Conservation (phyloP, 2,888 invertebrate species). For the Thecocarcelia acutangulata region DNA sequence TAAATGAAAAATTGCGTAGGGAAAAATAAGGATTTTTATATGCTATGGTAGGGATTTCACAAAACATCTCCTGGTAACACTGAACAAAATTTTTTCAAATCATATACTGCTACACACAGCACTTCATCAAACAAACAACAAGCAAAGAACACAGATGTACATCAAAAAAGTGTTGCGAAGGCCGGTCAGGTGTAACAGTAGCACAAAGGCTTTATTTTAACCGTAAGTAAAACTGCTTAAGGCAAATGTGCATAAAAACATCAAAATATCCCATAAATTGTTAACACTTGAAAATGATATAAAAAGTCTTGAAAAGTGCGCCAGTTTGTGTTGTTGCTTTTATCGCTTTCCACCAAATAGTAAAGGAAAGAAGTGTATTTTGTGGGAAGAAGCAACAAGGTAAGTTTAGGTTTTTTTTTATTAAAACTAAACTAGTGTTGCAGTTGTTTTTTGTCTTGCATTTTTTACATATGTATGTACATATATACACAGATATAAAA, state of each 20-base stretch:
- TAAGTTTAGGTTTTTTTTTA: conserved; percentile 25
- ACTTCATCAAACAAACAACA: conserved; percentile 41
- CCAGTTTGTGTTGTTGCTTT: conserved; percentile 18
- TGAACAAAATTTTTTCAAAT: not conserved
- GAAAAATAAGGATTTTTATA: too few relatives aligned
- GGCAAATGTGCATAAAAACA: not conserved
- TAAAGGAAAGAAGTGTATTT: too few relatives aligned
- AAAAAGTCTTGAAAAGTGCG: conserved; percentile 16
- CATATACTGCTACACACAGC: conserved; percentile 19
- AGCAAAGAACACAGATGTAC: conserved; percentile 60
- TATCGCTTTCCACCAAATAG: not conserved
- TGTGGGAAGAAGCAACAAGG: conserved; percentile 4
- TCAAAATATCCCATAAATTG: conserved; percentile 31
- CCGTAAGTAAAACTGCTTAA: conserved; percentile 1
- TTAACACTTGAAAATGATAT: conserved; percentile 7
- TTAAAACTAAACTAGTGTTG: not conserved
- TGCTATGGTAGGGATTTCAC: too few relatives aligned
- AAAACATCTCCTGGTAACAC: too few relatives aligned
- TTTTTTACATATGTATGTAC: not conserved
- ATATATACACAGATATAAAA: conserved; percentile 27
- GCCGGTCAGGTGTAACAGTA: conserved; percentile 63
- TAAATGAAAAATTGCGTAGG: too few relatives aligned
- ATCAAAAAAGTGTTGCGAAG: conserved; percentile 55
- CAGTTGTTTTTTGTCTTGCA: conserved; percentile 10
- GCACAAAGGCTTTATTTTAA: conserved; percentile 38